Evolutionary conservation across 2,797 vertebrate species (phyloP).

Genomic region (Pyrocephalus nanus): DNA sequence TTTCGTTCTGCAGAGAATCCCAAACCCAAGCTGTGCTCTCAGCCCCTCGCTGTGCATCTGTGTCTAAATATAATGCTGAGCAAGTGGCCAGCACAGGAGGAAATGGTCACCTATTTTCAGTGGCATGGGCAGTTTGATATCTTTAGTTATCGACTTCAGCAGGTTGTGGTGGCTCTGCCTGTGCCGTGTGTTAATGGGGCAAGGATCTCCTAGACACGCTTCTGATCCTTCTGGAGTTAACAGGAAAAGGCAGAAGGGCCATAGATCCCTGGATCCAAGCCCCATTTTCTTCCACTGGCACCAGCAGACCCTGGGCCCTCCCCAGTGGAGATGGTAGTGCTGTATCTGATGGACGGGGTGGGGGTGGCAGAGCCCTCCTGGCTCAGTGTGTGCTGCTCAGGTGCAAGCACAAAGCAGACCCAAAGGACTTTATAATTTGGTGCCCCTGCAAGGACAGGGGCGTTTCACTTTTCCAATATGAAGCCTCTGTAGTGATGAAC

Average conservation of each 20-base stretch:
- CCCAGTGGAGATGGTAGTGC: too few species aligned
- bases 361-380: background rate
- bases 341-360: background rate
- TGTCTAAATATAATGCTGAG: background rate
- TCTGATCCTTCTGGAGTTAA: background rate
- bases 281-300: accelerated
- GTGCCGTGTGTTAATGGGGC: too few species aligned
- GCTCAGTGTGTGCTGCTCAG: accelerated
- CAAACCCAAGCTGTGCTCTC: background rate
- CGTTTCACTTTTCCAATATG: accelerated
- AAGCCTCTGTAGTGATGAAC: background rate
- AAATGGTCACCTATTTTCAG: background rate
- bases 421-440: background rate
- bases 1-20: background rate
- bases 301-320: background rate
- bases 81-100: background rate
- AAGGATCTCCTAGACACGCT: background rate
- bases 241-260: background rate
- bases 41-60: accelerated
- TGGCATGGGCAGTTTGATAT: background rate
- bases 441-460: background rate
- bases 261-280: background rate
- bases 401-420: background rate
- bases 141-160: background rate
- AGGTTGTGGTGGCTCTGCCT: background rate